Base-by-base conservation (phyloP, 2,797 vertebrate genomes). In the Myotis myotis region DNA sequence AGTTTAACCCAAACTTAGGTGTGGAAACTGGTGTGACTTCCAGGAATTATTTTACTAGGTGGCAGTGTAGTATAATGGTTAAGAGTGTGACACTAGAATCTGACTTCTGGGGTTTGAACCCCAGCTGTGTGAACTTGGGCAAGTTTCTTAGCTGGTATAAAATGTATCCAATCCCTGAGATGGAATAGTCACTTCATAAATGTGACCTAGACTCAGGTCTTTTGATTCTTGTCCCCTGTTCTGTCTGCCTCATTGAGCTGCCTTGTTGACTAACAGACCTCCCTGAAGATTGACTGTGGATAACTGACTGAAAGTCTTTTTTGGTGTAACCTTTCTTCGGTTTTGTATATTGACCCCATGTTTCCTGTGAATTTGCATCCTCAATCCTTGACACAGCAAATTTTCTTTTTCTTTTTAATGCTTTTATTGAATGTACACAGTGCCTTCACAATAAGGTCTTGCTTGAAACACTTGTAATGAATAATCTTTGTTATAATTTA, bases 401-500 rank as follows among this genome's bases (percentile, higher is more conserved):
- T 81, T 93, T 93, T 92, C 33, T 87, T 64, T 87, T 87, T 25
- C 44, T 89, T 64, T 84, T 87, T 22, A 53, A 0, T 28, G 7
- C 71, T 88, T 36, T 28, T 44, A 19, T 13, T 92, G 64, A 90
- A 83, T 36, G 71, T 82, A 79, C 15, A 51, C 11, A 83, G 57
- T 44, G 36, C 47, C 68, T 60, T 88, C 51, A 86, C 25, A 76
- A 33, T 47, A 36, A 95, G 53, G 49, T 72, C 47, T 90, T 88
- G 36, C 36, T 55, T 83, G 38, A 92, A 87, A 76, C 53, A 53
- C 17, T 60, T 75, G 64, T 49, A 90, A 85, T 64, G 80, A 79
- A 83, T 70, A 78, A 64, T 28, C n/a, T 94, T 94, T 87, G 5
- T 80, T 64, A 64, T 87, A 55, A 38, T 71, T 87, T 84, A 93